Evolutionary conservation across 1,140 invertebrate species (phyloP).

Genomic region (Whitmania pigra): DNA sequence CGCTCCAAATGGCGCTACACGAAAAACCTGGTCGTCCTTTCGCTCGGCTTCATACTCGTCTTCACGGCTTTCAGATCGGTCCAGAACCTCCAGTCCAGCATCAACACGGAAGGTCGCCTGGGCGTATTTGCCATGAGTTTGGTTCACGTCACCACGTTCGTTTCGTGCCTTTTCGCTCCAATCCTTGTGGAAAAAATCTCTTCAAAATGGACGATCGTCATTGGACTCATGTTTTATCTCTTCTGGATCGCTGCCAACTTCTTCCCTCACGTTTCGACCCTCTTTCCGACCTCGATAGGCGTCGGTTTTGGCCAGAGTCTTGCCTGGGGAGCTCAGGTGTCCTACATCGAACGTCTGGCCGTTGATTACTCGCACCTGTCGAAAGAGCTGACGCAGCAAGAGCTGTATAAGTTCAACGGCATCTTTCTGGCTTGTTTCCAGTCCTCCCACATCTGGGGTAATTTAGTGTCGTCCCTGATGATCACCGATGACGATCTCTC

Average conservation of each 20-base stretch:
- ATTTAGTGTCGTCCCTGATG: conserved; percentile 37
- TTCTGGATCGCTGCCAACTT: conserved; percentile 40
- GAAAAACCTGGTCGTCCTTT: conserved; percentile 38
- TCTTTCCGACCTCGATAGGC: conserved; percentile 37
- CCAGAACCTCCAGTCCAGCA: conserved; percentile 39
- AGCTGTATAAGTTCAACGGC: conserved; percentile 39
- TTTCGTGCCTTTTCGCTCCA: conserved; percentile 36
- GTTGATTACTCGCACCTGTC: conserved; percentile 34
- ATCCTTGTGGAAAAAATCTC: conserved; percentile 34
- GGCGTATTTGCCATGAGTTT: conserved; percentile 37
- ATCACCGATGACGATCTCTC: conserved; percentile 22
- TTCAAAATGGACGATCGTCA: conserved; percentile 38
- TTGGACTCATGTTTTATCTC: conserved; percentile 36
- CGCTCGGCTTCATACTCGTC: conserved; percentile 38
- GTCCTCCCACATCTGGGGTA: conserved; percentile 42
- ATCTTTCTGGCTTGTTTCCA: conserved; percentile 42
- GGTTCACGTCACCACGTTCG: conserved; percentile 36
- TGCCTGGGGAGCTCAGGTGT: conserved; percentile 37
- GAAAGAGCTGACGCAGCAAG: conserved; percentile 32
- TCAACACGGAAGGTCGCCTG: conserved; percentile 33
- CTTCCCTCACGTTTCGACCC: conserved; percentile 36
- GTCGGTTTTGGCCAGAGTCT: conserved; percentile 39
- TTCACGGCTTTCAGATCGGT: conserved; percentile 39
- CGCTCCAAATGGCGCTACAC: conserved; percentile 23
- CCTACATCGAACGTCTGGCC: conserved; percentile 38